These are phyloP conservation scores for Scophthalmus maximus DNA, from an alignment of 2,113 vertebrate species.

Conservation along the genomic window DNA sequence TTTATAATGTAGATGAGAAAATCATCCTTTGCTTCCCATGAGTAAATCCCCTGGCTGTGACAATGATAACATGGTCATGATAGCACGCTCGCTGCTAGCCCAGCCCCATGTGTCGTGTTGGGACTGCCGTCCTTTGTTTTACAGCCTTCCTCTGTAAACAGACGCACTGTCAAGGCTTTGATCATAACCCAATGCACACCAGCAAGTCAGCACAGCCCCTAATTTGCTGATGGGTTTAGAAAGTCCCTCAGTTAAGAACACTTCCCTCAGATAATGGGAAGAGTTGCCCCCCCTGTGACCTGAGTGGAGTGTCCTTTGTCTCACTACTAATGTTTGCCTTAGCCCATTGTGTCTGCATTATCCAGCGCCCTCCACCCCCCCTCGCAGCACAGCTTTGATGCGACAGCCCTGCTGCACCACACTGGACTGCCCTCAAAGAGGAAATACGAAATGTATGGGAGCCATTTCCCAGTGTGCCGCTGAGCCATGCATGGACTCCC, in stretches of 20 bases:
- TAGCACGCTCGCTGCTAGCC: conserved; percentile 36
- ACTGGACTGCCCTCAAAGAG: conserved; percentile 66
- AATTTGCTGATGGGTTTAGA: conserved; percentile 75
- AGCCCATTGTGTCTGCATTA: conserved; percentile 84
- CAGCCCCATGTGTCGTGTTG: conserved; percentile 52
- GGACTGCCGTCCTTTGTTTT: conserved; percentile 56
- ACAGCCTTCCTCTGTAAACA: conserved; percentile 53
- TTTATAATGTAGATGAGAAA: conserved; percentile 61
- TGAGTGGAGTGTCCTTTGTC: conserved; percentile 83
- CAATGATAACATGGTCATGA: conserved; percentile 58
- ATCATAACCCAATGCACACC: conserved; percentile 63
- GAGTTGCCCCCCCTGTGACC: conserved; percentile 80
- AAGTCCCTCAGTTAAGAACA: conserved; percentile 76
- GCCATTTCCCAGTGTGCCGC: conserved; percentile 71
- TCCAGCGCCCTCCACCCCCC: conserved; percentile 53
- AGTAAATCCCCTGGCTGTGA: conserved; percentile 43
- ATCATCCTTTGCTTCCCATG: conserved; percentile 41
- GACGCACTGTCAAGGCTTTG: conserved; percentile 57
- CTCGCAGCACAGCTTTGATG: conserved; percentile 53
- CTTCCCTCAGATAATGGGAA: conserved; percentile 79
- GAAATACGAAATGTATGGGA: conserved; percentile 82
- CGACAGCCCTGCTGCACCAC: conserved; percentile 46
- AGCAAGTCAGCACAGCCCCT: conserved; percentile 59
- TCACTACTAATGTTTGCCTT: conserved; percentile 89
- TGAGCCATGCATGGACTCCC: conserved; percentile 64